Evolutionary conservation across 2,113 vertebrate genomes (phyloP), one percentile per base, ranked within the genome.

Genomic region (Sarotherodon lohbergeri): DNA sequence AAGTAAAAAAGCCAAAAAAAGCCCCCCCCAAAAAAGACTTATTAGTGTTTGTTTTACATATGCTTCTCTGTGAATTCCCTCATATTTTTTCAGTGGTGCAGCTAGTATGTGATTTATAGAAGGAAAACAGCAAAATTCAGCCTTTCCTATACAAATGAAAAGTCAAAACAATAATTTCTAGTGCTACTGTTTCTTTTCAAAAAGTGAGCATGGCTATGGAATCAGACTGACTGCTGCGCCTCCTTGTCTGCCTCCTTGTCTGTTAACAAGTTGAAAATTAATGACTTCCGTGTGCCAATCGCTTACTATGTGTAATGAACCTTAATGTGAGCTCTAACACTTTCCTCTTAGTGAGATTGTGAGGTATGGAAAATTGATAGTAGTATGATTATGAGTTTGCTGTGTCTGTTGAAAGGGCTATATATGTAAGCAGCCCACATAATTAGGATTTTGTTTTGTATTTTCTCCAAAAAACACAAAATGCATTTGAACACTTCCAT

Each of bases 201-300:
- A 85, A 84, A 87, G 71, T 24, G 3, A 43, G 84, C 19, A 24
- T 36, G 32, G 16, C 55, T 83, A 36, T 57, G 34, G 36, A 34
- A 12, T 17, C 34, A 11, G 52, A 78, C 83, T 14, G 61, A 84
- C 89, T 57, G 82, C 79, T 83, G 87, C 29, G 32, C 61, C 13
- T 9, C 43, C 34, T 46, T 52, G 79, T 63, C 84, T 80, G 50
- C 61, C 19, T 9, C 43, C 12, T 39, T 57, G 79, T 66, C 85
- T 81, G 48, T 59, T 86, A 63, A 43, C 63, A 59, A 10, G 34
- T 85, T 81, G 48, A 71, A 86, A 90, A 91, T 73, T 63, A 88
- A 91, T 82, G 88, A 80, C 86, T 83, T 88, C 48, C 12, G 6
- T 84, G 52, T 86, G 52, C 56, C 80, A 81, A 80, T 93, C 56